These are phyloP conservation scores for Murina feae DNA, from an alignment of 2,113 vertebrate species.

Conservation along the genomic window DNA sequence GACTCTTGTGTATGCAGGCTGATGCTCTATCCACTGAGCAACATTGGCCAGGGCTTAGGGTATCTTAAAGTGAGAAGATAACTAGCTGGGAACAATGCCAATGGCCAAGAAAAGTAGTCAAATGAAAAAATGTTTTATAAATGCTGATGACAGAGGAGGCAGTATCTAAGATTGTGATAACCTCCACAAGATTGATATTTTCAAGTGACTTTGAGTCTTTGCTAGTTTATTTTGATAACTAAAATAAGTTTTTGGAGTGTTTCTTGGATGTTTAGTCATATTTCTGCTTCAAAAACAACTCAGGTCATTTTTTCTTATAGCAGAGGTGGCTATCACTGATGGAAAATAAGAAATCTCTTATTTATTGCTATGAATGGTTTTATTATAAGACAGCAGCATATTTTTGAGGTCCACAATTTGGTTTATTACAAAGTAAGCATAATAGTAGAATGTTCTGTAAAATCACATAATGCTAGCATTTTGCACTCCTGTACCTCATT, in stretches of 20 bases:
- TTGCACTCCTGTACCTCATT: constrained; percentile 60
- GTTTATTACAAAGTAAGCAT: constrained; percentile 55
- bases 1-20: too few relatives aligned
- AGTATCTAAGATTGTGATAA: constrained; percentile 39
- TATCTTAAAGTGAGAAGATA: constrained; percentile 51
- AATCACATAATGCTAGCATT: constrained; percentile 9
- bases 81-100: constrained; percentile 67
- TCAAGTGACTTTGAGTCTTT: constrained; percentile 55
- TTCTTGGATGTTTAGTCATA: constrained; percentile 24
- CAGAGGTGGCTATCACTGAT: not conserved
- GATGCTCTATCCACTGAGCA: too few relatives aligned
- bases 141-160: not conserved
- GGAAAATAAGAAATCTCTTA: not conserved
- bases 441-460: constrained; percentile 24
- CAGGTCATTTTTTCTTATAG: not conserved
- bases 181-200: constrained; percentile 56
- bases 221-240: constrained; percentile 53
- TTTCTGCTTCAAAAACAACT: constrained; percentile 36
- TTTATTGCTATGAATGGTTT: constrained; percentile 15
- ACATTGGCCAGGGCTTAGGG: not conserved
- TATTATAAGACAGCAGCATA: not conserved
- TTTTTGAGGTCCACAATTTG: not conserved
- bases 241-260: constrained; percentile 16
- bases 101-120: constrained; percentile 68
- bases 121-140: constrained; percentile 63